Percentiles rank a stretch among this genome's conserved stretches.
These are phyloP conservation scores for Carterocephalus palaemon DNA, from an alignment of 2,888 invertebrate species.

Conservation along the genomic window DNA sequence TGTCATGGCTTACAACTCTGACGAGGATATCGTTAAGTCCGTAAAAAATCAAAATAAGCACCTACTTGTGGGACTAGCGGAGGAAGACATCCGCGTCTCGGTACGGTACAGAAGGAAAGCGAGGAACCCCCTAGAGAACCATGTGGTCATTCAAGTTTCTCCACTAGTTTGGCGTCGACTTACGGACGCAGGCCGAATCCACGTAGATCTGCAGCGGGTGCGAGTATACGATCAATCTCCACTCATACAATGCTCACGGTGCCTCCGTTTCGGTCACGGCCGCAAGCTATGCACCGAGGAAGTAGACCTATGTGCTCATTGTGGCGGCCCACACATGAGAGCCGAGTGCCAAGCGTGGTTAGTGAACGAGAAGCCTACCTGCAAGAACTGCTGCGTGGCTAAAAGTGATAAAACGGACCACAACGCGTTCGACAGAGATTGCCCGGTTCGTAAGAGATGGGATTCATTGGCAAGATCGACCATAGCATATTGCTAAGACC, in stretches of 20 bases:
- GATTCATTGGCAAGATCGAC: constrained; percentile 24
- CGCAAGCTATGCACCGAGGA: background rate
- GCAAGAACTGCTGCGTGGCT: background rate
- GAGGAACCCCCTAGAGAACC: constrained; percentile 1
- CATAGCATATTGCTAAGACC: constrained; percentile 28
- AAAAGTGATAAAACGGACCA: constrained; percentile 9
- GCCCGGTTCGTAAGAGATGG: constrained; percentile 21
- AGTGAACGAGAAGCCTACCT: background rate
- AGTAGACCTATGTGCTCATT: background rate
- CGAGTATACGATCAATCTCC: constrained; percentile 2
- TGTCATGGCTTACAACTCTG: constrained; percentile 5
- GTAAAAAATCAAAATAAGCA: constrained; percentile 15
- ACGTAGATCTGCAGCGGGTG: background rate
- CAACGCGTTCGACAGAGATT: constrained; percentile 23
- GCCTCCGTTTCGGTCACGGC: background rate
- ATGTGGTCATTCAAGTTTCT: constrained; percentile 5
- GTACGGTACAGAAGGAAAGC: constrained; percentile 9
- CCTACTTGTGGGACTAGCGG: background rate
- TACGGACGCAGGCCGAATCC: background rate
- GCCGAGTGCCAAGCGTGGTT: background rate
- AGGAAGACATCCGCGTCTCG: background rate
- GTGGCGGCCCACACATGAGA: background rate
- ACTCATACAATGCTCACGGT: background rate
- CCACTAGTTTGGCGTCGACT: background rate
- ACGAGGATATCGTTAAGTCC: constrained; percentile 22